Conservation (phyloP, 2,797 vertebrate genomes). For the Liparis tanakae region DNA sequence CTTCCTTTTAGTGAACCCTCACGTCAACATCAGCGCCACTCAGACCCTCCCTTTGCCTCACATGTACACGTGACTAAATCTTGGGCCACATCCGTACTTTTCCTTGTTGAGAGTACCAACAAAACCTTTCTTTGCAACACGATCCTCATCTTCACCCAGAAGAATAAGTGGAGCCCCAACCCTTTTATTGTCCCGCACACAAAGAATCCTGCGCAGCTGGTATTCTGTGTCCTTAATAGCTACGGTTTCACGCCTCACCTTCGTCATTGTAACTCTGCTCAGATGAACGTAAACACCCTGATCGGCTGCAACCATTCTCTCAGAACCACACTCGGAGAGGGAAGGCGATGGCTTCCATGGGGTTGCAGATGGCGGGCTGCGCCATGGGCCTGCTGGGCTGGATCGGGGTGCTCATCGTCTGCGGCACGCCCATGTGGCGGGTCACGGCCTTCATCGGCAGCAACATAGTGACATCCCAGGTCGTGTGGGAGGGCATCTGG, state of each 20-base stretch:
- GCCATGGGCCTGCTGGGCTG: conserved; percentile 75
- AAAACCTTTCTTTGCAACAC: conserved; percentile 37
- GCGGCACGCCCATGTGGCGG: conserved; percentile 77
- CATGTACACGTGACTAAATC: not conserved
- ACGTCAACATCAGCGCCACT: not conserved
- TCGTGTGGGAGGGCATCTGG: conserved; percentile 83
- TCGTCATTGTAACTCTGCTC: conserved; percentile 28
- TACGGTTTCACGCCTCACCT: conserved; percentile 51
- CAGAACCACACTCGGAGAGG: conserved; percentile 7
- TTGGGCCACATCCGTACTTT: conserved; percentile 1
- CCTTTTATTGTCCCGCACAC: conserved; percentile 45
- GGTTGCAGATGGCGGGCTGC: conserved; percentile 76
- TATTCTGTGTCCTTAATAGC: conserved; percentile 37
- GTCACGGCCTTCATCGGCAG: conserved; percentile 79
- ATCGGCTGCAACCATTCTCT: conserved; percentile 5
- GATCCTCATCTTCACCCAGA: conserved; percentile 21
- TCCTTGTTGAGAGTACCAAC: conserved; percentile 16
- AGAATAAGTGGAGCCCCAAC: conserved; percentile 31
- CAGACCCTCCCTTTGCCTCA: not conserved
- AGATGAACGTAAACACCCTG: conserved; percentile 28
- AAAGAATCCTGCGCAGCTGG: conserved; percentile 70
- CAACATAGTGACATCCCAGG: conserved; percentile 81
- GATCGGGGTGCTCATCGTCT: conserved; percentile 72
- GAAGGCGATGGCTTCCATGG: conserved; percentile 72
- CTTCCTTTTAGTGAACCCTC: not conserved